A percentile compares a stretch with the other conserved stretches of the same genome.
phyloP scores from a whole-genome alignment of 2,113 vertebrate species.

The Accipiter cooperii region DNA sequence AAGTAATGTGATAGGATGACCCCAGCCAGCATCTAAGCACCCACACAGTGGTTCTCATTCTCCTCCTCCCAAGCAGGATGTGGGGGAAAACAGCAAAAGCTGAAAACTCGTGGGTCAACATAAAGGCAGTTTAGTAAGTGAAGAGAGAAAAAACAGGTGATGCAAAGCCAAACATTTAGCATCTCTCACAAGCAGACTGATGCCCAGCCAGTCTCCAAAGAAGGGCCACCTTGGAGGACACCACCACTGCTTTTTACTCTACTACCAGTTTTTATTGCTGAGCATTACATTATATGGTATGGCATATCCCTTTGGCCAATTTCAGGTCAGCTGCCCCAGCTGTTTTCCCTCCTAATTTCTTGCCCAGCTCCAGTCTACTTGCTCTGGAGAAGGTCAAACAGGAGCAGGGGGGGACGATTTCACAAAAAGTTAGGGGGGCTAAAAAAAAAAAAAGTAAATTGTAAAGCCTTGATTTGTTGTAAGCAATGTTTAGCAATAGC shows the following conservation, averaged over 20 bases:
- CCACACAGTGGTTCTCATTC: not conserved
- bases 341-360: not conserved
- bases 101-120: not conserved
- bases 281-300: not conserved
- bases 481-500: not conserved
- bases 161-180: not conserved
- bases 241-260: not conserved
- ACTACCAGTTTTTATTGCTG: not conserved
- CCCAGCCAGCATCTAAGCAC: not conserved
- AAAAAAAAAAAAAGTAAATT: not conserved
- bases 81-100: not conserved
- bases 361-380: not conserved
- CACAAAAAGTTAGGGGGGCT: not conserved
- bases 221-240: not conserved
- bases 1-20: not conserved
- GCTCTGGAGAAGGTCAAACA: not conserved
- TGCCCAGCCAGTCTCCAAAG: not conserved
- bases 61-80: not conserved
- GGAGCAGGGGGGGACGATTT: no score
- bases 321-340: not conserved
- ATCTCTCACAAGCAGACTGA: not conserved
- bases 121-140: not conserved
- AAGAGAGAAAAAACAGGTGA: not conserved
- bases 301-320: not conserved
- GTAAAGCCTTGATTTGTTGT: not conserved